Evolutionary conservation across 2,113 vertebrate genomes (phyloP), one percentile per base, ranked within the genome.

Genomic region (Stercorarius parasiticus): DNA sequence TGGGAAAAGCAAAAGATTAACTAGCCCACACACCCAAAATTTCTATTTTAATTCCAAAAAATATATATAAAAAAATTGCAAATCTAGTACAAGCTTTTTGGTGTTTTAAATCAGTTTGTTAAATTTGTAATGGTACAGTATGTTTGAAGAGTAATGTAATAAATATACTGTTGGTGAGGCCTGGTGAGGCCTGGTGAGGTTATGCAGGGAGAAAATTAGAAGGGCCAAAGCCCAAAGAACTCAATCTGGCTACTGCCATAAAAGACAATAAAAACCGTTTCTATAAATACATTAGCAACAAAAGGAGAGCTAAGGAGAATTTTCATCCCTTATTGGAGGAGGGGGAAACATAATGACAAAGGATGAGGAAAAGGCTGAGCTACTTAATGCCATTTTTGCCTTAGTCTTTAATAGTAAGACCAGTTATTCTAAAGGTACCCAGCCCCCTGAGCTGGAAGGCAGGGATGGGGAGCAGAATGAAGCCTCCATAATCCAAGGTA

Each of bases 11-110:
- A 67, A 79, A 71, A 53, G 2, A 34, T 23, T 6, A 86, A 34
- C 16, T 32, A 53, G 1, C 2, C 3, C 13, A 4, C 19, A 27
- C 26, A 6, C 4, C 1, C 7, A 23, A 45, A 86, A 72, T 38
- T 32, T 34, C 7, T 36, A 27, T 80, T 88, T 93, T 72, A 30
- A 45, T 76, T 66, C 7, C 5, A 23, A 40, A 78, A 43, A 22
- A 61, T 3, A 18, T 49, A 42, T 50, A 11, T 38, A 9, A 30
- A 65, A 66, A 61, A 64, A 40, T 20, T 69, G 15, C 4, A 58
- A 56, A 58, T 23, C 18, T 62, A 74, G 21, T 29, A 23, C 3
- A 42, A 88, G 7, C 0, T 2, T 43, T 61, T 40, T 23, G 15
- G 7, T 71, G 14, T 29, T 79, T 79, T 66, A 74, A 65, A 66